Base-by-base conservation (phyloP, 1,140 invertebrate species). In the Rhagoletis zephyria region DNA sequence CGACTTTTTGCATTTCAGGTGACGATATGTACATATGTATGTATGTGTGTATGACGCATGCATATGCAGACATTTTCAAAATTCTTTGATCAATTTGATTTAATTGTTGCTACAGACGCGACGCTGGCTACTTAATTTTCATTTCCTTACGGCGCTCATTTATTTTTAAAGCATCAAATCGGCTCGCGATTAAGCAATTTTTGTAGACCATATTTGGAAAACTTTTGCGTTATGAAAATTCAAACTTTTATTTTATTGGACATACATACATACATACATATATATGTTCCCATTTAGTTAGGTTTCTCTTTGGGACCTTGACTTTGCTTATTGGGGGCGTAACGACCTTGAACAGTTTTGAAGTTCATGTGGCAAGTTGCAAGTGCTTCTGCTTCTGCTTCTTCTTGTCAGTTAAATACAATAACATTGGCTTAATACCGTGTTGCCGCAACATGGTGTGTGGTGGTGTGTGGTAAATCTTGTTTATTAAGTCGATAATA, bases 401-500 rank as follows among this genome's bases (percentile, higher is more conserved):
- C 14, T 74, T 45, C 67, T 16, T 48, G 40, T 40, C 30, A 45
- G 10, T 19, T 40, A 74, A 74, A 2, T 45, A 45, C 42, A 48
- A 56, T 7, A 7, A 10, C 10, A 2, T 56, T 56, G 51, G 51
- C 51, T 6, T 56, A n/a, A n/a, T n/a, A 56, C 4, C 51, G 51
- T 6, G 1, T 56, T 56, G 4, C 51, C 51, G 4, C 9, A 56
- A 56, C 51, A 56, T 6, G 51, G 51, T 56, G 51, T 56, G 51
- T 9, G n/a, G n/a, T 48, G 70, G 42, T 81, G 45, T 42, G 67
- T 48, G 16, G 14, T 10, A n/a, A 16, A 59, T 56, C 70, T 56
- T 56, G n/a, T 19, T 81, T 81, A 81, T 81, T 81, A 81, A 30
- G 74, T 81, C 74, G 48, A 81, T 81, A 81, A 81, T 81, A 16